Conservation (phyloP, 2,113 vertebrate genomes). For the Zosterops hypoxanthus region DNA sequence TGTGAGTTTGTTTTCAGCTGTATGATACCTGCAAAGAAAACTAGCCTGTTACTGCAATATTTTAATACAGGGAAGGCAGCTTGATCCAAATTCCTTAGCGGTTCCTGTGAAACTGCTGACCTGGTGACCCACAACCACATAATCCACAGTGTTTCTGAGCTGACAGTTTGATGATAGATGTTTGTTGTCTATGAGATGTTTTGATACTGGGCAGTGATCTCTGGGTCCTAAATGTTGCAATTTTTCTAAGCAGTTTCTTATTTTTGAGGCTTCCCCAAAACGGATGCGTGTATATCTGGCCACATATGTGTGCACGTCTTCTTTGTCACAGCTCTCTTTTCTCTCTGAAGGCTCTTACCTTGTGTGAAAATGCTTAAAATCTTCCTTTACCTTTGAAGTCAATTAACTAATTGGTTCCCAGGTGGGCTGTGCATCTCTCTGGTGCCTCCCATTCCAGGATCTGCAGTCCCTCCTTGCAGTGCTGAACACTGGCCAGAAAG, state of each 20-base stretch:
- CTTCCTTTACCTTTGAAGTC: neutral
- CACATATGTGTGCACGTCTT: neutral
- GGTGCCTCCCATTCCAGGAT: neutral
- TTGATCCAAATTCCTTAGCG: neutral
- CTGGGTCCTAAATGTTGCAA: neutral
- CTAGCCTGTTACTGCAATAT: neutral
- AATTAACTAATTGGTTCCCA: neutral
- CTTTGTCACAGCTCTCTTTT: neutral
- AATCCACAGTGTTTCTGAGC: neutral
- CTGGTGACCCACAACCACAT: neutral
- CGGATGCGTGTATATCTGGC: fast-evolving
- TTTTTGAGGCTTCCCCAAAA: neutral
- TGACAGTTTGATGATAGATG: neutral
- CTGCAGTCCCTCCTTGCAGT: fast-evolving
- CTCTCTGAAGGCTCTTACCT: neutral
- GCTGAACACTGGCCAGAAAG: neutral
- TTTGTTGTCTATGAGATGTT: neutral
- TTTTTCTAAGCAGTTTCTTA: neutral
- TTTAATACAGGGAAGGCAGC: neutral
- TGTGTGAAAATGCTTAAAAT: neutral
- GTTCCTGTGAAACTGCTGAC: neutral
- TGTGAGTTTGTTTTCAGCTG: neutral
- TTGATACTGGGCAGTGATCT: neutral
- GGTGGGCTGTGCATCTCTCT: neutral
- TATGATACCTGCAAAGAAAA: neutral